Percentiles rank a stretch among this genome's conserved stretches.
Evolutionary conservation across 1,140 invertebrate species (phyloP).

Genomic region (Bursaphelenchus mucronatus): DNA sequence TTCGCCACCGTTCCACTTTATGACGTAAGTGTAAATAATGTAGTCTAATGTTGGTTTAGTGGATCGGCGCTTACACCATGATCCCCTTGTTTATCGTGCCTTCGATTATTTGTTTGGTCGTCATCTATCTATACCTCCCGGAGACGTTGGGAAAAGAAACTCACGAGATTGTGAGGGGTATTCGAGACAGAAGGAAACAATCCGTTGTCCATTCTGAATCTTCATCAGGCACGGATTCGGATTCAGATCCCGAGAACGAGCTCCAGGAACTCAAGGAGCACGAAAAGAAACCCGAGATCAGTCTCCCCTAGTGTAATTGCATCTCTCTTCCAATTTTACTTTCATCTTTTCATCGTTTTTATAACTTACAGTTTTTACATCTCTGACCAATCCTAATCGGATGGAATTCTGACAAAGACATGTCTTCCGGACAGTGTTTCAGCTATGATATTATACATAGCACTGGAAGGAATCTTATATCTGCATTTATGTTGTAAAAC

Average conservation of each 20-base stretch:
- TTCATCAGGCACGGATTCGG: too few species aligned
- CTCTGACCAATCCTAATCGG: too few species aligned
- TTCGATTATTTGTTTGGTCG: slow-evolving; percentile 39
- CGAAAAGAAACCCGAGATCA: background rate
- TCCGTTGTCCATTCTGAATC: background rate
- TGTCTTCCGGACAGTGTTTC: too few species aligned
- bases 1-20: slow-evolving; percentile 45
- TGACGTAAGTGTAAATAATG: slow-evolving; percentile 29
- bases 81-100: slow-evolving; percentile 47
- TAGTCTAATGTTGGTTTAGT: slow-evolving; percentile 25
- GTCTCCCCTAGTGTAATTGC: too few species aligned
- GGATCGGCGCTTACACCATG: slow-evolving; percentile 42
- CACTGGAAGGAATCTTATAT: too few species aligned
- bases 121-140: slow-evolving; percentile 45
- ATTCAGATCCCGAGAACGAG: slow-evolving; percentile 6
- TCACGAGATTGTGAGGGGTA: slow-evolving; percentile 45
- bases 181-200: slow-evolving; percentile 16
- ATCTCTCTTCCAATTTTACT: slow-evolving; percentile 1
- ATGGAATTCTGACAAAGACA: too few species aligned
- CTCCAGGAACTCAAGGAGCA: background rate
- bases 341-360: background rate
- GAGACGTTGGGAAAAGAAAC: slow-evolving; percentile 47
- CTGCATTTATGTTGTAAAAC: too few species aligned
- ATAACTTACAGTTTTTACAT: background rate
- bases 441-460: too few species aligned